A percentile compares a stretch with the other conserved stretches of the same genome.
phyloP scores from a whole-genome alignment of 2,113 vertebrate species.

The Patagioenas fasciata region DNA sequence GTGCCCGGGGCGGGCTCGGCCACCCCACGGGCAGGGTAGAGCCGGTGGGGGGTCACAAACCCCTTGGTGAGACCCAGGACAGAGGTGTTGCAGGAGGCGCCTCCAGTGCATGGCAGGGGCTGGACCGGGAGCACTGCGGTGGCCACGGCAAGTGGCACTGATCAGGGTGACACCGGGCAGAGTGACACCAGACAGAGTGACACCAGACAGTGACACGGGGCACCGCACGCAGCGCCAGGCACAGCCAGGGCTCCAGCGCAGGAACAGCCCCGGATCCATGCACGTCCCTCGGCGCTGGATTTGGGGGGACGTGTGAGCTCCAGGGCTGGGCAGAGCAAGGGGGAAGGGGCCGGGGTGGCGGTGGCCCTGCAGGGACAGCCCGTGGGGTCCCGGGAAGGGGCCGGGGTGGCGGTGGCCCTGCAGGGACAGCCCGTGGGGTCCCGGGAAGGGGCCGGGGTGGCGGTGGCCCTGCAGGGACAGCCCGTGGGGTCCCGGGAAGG shows the following conservation, averaged over 20 bases:
- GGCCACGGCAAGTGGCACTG: fast-evolving
- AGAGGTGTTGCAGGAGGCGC: not conserved
- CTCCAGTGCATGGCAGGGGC: fast-evolving
- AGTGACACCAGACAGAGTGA: not conserved
- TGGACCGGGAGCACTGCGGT: fast-evolving
- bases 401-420: not conserved
- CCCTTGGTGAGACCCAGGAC: not conserved
- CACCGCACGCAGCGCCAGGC: fast-evolving
- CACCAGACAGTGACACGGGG: not conserved
- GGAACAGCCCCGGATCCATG: fast-evolving
- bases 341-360: not conserved
- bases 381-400: too few relatives aligned
- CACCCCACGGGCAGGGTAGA: not conserved
- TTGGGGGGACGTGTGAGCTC: not conserved
- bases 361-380: not conserved
- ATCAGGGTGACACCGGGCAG: too few relatives aligned
- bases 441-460: not conserved
- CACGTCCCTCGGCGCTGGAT: fast-evolving
- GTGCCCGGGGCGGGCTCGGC: fast-evolving
- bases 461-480: not conserved
- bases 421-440: not conserved
- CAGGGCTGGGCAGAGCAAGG: fast-evolving
- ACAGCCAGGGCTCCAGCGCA: not conserved
- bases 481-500: too few relatives aligned
- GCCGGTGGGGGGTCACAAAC: fast-evolving